These are phyloP conservation scores for Hylaeus volcanicus DNA, from an alignment of 1,140 invertebrate genomes.

Conservation along the genomic window DNA sequence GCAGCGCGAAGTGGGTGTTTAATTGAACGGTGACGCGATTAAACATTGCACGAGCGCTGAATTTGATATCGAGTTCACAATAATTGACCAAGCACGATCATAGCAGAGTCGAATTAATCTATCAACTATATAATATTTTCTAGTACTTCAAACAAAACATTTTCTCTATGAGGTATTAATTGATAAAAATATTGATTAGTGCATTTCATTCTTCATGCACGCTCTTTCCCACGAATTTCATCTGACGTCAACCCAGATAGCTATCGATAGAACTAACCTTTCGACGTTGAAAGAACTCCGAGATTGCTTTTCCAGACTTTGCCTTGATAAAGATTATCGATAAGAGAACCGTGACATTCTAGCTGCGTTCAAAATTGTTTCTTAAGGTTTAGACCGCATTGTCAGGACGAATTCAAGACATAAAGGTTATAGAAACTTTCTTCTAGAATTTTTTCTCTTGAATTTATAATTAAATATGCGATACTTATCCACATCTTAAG, in stretches of 20 bases:
- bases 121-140: background rate
- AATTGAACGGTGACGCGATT: slow-evolving; percentile 19
- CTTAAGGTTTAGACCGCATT: too few species aligned
- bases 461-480: too few species aligned
- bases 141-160: background rate
- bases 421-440: too few species aligned
- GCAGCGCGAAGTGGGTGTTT: slow-evolving; percentile 8
- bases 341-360: background rate
- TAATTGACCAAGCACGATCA: too few species aligned
- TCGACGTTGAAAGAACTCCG: slow-evolving; percentile 54
- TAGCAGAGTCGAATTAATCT: background rate
- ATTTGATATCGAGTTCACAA: background rate
- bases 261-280: slow-evolving; percentile 29
- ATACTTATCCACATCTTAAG: too few species aligned
- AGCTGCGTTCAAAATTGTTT: background rate
- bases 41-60: background rate
- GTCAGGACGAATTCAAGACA: too few species aligned
- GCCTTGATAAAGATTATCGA: background rate
- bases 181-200: too few species aligned
- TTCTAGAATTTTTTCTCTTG: too few species aligned
- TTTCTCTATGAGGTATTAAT: background rate
- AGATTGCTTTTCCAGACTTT: background rate
- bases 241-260: background rate
- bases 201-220: background rate
- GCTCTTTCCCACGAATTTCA: slow-evolving; percentile 15